Percentiles rank a stretch among this genome's conserved stretches.
Conservation (phyloP, 2,888 invertebrate genomes). For the Ophonus ardosiacus region DNA sequence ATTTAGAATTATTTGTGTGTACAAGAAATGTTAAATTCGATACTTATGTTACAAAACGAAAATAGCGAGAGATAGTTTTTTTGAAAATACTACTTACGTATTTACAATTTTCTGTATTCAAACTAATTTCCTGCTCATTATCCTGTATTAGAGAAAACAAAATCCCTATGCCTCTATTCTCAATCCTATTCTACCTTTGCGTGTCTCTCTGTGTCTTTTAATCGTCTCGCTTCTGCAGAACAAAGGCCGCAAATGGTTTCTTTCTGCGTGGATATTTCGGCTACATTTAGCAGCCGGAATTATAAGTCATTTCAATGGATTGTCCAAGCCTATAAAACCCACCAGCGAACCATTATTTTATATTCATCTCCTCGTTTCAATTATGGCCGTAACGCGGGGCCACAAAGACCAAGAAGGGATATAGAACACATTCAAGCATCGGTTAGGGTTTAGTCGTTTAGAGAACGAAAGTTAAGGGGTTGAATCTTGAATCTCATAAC, state of each 20-base stretch:
- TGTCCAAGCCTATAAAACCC: conserved; percentile 37
- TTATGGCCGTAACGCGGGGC: neutral
- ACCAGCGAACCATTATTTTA: conserved; percentile 32
- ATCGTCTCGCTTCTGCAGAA: neutral
- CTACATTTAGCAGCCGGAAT: conserved; percentile 44
- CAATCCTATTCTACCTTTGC: neutral
- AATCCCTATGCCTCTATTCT: neutral
- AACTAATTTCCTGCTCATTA: too few relatives aligned
- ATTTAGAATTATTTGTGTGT: too few relatives aligned
- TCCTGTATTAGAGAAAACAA: too few relatives aligned
- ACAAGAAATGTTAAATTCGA: too few relatives aligned
- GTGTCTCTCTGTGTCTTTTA: neutral
- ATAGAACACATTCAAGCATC: too few relatives aligned
- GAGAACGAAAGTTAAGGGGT: too few relatives aligned
- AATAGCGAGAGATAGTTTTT: too few relatives aligned
- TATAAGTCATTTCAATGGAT: conserved; percentile 26
- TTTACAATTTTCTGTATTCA: too few relatives aligned
- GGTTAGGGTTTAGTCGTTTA: too few relatives aligned
- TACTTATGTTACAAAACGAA: too few relatives aligned
- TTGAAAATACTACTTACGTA: too few relatives aligned
- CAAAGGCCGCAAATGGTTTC: neutral
- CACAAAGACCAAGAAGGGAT: neutral
- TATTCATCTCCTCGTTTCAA: conserved; percentile 26
- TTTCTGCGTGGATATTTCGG: conserved; percentile 32
- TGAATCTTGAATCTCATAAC: too few relatives aligned